These are phyloP conservation scores for Pollachius pollachius DNA, from an alignment of 2,113 vertebrate species.

Conservation along the genomic window DNA sequence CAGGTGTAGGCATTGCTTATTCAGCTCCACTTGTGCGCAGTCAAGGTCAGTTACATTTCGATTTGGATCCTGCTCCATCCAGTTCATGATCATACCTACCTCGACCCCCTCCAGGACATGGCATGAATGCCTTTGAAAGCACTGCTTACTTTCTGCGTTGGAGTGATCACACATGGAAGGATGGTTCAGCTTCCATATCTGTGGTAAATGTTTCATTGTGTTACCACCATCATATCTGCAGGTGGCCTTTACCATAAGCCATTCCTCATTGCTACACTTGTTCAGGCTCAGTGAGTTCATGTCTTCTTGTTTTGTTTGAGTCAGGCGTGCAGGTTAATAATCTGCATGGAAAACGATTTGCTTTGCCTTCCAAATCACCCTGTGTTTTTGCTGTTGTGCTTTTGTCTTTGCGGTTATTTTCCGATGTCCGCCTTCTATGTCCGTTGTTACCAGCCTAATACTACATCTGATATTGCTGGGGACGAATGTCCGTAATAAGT, in stretches of 20 bases:
- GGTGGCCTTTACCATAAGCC: slow-evolving; percentile 9
- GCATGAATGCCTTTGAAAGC: slow-evolving; percentile 6
- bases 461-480: no score
- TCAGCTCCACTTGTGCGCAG: no score
- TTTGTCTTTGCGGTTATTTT: background rate
- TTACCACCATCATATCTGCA: slow-evolving; percentile 13
- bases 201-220: slow-evolving; percentile 1
- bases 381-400: slow-evolving; percentile 18
- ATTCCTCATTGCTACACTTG: background rate
- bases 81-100: background rate
- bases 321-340: slow-evolving; percentile 14
- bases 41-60: slow-evolving; percentile 6
- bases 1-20: no score
- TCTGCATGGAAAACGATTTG: slow-evolving; percentile 16
- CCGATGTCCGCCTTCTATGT: no score
- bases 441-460: no score
- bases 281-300: slow-evolving; percentile 14
- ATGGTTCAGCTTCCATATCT: background rate
- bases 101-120: background rate
- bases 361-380: slow-evolving; percentile 7
- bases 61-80: slow-evolving; percentile 4
- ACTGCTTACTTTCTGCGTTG: slow-evolving; percentile 8
- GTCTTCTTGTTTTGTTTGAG: slow-evolving; percentile 10
- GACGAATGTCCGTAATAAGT: no score
- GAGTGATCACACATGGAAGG: slow-evolving; percentile 26